Evolutionary conservation across 2,888 invertebrate species (phyloP), one percentile per base, ranked within the genome.

Genomic region (Pediacus dermestoides): DNA sequence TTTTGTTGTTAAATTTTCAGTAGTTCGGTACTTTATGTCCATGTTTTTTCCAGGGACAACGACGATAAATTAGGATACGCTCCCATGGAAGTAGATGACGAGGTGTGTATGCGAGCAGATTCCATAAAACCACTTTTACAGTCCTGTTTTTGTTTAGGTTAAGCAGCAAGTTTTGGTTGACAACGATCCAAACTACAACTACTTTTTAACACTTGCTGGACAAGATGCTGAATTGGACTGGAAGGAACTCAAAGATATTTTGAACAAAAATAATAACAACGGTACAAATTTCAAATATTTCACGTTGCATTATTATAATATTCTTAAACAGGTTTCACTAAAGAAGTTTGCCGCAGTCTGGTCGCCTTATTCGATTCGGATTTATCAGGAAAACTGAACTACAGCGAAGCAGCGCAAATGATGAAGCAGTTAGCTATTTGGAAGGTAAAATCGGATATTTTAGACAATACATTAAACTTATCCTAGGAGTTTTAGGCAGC

Each of bases 271-370:
- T 22, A 4, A 9, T 32, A 15, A 15, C 9, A 16, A 8, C 9
- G 7, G 26, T 16, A 16, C n/a, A n/a, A n/a, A n/a, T n/a, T n/a
- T n/a, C n/a, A n/a, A n/a, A n/a, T n/a, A 22, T 14, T 22, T 30
- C 7, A 21, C 14, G 8, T 10, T 14, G 13, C 4, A 34, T 21
- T 42, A 21, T 12, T 22, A 31, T 35, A 10, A 28, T 6, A 28
- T 11, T 39, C 36, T 37, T 42, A 10, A 32, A 71, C 75, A 59
- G 90, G 88, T 21, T 90, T 94, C 70, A 87, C 88, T 6, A 83
- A 88, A 67, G 92, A 94, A 42, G 82, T 90, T 1, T 92, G 92
- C 63, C 79, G 92, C 44, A 88, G 89, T 48, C 92, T 95, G 88
- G 80, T 95, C 15, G 90, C 92, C 0, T 85, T 94, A 83, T 70